Evolutionary conservation across 2,113 vertebrate genomes (phyloP), one percentile per base, ranked within the genome.

Genomic region (Crotophaga sulcirostris): DNA sequence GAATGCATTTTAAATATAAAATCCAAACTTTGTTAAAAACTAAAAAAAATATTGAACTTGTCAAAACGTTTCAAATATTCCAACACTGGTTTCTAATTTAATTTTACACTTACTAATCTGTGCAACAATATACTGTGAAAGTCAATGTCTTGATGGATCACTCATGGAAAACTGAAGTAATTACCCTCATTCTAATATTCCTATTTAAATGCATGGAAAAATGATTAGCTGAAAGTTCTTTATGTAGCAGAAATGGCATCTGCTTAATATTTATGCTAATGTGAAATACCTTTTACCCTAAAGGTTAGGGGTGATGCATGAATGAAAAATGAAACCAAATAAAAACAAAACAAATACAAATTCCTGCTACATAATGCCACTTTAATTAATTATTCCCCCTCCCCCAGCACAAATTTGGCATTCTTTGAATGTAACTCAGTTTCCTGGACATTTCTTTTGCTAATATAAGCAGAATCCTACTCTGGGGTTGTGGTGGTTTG

Each of bases 151-250:
- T 98, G 98, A 98, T 97, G 94, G 98, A 98, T 98, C 97, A 96
- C 93, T 98, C 98, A 97, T 94, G 97, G 96, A 97, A 98, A 98
- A 98, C 98, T 98, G 81, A 97, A 98, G 98, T 98, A 98, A 98
- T 97, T 98, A 98, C 97, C 97, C 97, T 97, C 98, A 98, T 98
- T 98, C 98, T 98, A 98, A 99, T 99, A 99, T 98, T 98, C 98
- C 98, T 99, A 99, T 99, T 99, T 99, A 99, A 99, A 99, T 99
- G 99, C 99, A 99, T 99, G 98, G 98, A 97, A 98, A 98, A 98
- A 97, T 98, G 97, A 99, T 98, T 98, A 98, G 98, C 98, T 98
- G 97, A 97, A 98, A 96, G 97, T 97, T 96, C 97, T 97, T 97
- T 97, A 97, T 97, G 97, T 94, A 98, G 96, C 69, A 97, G 96